A percentile compares a stretch with the other conserved stretches of the same genome.
Conservation (phyloP, 2,888 invertebrate genomes). For the Nasonia oneida region DNA sequence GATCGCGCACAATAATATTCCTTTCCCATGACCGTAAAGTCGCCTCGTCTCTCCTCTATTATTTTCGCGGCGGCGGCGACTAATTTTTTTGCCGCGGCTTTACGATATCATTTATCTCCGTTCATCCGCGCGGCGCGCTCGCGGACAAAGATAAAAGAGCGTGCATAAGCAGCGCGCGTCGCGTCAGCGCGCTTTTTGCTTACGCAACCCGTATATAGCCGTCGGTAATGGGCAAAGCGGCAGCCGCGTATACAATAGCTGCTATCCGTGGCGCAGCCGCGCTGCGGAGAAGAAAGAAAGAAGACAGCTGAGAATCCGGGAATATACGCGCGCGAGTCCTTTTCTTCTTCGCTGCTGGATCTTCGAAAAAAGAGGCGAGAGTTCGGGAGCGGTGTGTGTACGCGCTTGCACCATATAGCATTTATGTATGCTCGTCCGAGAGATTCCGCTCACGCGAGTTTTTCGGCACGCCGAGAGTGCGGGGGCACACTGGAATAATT, state of each 20-base stretch:
- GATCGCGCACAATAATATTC: slow-evolving; percentile 27
- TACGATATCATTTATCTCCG: slow-evolving; percentile 57
- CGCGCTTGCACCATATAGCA: neutral
- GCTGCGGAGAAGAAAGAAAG: neutral
- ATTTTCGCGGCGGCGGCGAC: slow-evolving; percentile 17
- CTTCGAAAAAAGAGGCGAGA: slow-evolving; percentile 52
- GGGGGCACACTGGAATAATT: slow-evolving; percentile 66
- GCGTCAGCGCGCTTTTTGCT: slow-evolving; percentile 51
- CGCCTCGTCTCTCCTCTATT: slow-evolving; percentile 28
- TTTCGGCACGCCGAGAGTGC: neutral
- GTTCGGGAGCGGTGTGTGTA: slow-evolving; percentile 48
- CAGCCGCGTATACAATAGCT: slow-evolving; percentile 30
- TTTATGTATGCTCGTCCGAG: slow-evolving; percentile 64
- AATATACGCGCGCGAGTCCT: slow-evolving; percentile 63
- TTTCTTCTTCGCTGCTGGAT: slow-evolving; percentile 51
- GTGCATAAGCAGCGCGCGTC: neutral
- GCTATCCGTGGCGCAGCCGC: neutral
- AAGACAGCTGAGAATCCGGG: slow-evolving; percentile 65
- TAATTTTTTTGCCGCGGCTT: slow-evolving; percentile 32
- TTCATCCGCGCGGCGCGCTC: neutral
- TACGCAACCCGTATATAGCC: slow-evolving; percentile 53
- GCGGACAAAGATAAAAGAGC: slow-evolving; percentile 54
- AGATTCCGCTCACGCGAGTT: slow-evolving; percentile 9
- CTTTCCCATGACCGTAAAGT: slow-evolving; percentile 50
- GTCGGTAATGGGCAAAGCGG: slow-evolving; percentile 49